These are phyloP conservation scores for Lynx canadensis DNA, from an alignment of 2,113 vertebrate species.

Conservation along the genomic window DNA sequence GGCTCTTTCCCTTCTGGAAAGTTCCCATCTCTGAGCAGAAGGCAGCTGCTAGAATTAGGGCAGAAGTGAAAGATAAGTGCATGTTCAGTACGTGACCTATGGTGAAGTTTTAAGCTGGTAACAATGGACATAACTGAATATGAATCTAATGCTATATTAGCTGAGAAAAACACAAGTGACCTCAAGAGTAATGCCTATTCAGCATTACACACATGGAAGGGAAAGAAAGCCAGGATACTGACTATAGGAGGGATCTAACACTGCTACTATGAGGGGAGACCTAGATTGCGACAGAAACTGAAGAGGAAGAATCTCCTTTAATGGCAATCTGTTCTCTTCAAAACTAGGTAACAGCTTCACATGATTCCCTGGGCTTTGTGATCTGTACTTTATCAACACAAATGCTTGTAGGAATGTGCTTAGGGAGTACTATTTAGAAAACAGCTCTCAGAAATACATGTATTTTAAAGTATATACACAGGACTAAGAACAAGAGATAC, in stretches of 20 bases:
- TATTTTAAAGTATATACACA: neutral
- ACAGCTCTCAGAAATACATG: neutral
- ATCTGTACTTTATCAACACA: neutral
- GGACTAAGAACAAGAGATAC: neutral
- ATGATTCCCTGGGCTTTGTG: neutral
- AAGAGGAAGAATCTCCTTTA: neutral
- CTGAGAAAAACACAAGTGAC: neutral
- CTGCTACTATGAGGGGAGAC: fast-evolving
- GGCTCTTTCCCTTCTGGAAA: neutral
- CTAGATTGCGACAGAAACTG: neutral
- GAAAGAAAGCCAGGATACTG: neutral
- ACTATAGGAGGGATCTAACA: fast-evolving
- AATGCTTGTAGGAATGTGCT: neutral
- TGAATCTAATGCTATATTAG: neutral
- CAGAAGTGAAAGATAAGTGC: neutral
- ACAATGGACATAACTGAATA: neutral
- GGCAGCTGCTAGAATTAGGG: neutral
- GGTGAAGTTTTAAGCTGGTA: neutral
- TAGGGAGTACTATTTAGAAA: neutral
- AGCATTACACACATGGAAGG: neutral
- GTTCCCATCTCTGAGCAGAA: conserved; percentile 35
- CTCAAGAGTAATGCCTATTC: neutral
- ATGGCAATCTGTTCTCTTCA: neutral
- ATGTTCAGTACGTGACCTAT: neutral
- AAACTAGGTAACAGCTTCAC: neutral